A percentile compares a stretch with the other conserved stretches of the same genome.
These are phyloP conservation scores for Tachysurus fulvidraco DNA, from an alignment of 2,113 vertebrate species.

Conservation along the genomic window DNA sequence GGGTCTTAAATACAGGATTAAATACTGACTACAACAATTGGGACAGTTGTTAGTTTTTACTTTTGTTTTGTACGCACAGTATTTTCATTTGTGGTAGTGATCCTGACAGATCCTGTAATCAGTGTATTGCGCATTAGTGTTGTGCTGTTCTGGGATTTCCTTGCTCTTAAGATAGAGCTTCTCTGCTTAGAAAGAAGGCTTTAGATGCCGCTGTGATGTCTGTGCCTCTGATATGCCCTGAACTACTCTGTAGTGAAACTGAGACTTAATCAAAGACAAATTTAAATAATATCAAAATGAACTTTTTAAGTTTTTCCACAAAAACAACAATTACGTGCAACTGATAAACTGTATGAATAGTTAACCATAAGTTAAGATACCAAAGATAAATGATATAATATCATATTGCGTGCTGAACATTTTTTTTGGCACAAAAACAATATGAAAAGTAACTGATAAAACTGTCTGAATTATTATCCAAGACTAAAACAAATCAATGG, in stretches of 20 bases:
- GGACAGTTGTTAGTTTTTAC: background rate
- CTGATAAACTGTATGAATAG: too few relatives aligned
- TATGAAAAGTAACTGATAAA: too few relatives aligned
- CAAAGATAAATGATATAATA: too few relatives aligned
- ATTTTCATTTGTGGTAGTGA: background rate
- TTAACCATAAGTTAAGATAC: too few relatives aligned
- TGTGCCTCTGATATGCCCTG: background rate
- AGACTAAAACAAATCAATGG: too few relatives aligned
- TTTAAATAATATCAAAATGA: background rate
- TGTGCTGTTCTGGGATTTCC: background rate
- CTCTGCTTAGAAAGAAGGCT: background rate
- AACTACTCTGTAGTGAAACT: background rate
- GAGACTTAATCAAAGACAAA: background rate
- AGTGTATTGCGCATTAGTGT: background rate
- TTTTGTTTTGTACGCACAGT: background rate
- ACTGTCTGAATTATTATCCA: too few relatives aligned
- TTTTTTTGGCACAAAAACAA: too few relatives aligned
- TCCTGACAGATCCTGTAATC: background rate
- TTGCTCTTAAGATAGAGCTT: background rate
- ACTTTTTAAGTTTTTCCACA: too few relatives aligned
- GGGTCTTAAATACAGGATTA: too few relatives aligned
- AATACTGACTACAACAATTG: too few relatives aligned
- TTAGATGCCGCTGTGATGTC: background rate
- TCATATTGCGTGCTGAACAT: too few relatives aligned
- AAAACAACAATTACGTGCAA: too few relatives aligned